Percentiles rank a stretch among this genome's conserved stretches.
phyloP scores from a whole-genome alignment of 1,140 invertebrate species.

The Pogonomyrmex barbatus region DNA sequence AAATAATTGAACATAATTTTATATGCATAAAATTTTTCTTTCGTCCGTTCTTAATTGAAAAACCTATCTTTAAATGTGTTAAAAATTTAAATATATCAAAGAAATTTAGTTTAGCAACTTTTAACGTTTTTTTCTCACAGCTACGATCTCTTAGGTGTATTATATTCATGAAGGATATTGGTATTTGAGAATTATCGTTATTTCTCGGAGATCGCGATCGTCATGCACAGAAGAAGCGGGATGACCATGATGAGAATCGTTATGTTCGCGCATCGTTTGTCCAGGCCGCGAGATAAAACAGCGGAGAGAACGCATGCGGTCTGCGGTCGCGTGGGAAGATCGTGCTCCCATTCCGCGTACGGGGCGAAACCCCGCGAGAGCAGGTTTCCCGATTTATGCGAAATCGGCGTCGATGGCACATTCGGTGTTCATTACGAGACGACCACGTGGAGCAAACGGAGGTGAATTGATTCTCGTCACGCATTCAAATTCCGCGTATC shows the following conservation, averaged over 20 bases:
- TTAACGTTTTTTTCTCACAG: neutral
- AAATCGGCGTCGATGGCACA: conserved; percentile 51
- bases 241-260: conserved; percentile 7
- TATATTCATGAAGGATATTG: neutral
- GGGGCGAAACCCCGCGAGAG: conserved; percentile 4
- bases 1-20: neutral
- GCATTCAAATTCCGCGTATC: conserved; percentile 59
- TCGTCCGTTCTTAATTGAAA: neutral
- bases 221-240: conserved; percentile 20
- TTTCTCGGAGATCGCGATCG: neutral
- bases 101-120: neutral
- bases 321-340: conserved; percentile 72
- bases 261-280: conserved; percentile 49
- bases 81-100: neutral
- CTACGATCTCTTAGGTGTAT: neutral
- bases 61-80: neutral
- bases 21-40: neutral
- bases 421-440: conserved; percentile 19
- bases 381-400: conserved; percentile 63
- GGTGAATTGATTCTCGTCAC: neutral
- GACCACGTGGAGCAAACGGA: neutral
- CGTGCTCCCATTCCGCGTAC: conserved; percentile 66
- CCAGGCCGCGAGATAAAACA: conserved; percentile 51
- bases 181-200: neutral
- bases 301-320: conserved; percentile 47